phyloP scores from a whole-genome alignment of 2,888 invertebrate genomes.

The Anoplius nigerrimus region DNA sequence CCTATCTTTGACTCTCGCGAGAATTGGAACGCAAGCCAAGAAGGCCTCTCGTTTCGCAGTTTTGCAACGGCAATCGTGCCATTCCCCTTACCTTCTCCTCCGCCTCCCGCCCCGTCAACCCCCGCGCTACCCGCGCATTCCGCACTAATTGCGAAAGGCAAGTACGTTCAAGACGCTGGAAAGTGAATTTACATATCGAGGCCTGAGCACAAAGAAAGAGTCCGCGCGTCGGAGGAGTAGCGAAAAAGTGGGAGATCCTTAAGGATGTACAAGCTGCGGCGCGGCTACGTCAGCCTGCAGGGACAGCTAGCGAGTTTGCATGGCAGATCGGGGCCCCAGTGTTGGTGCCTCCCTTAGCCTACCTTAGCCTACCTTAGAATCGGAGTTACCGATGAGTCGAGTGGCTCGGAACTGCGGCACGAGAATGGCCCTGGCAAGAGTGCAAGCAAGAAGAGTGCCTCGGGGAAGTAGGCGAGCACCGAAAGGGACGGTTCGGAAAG shows the following conservation, averaged over 20 bases:
- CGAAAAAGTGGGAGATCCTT: background rate
- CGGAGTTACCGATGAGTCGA: too few species aligned
- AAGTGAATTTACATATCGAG: conserved; percentile 47
- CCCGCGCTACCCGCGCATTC: conserved; percentile 50
- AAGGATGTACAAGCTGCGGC: conserved; percentile 1
- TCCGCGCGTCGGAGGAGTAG: too few species aligned
- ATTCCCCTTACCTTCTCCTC: background rate
- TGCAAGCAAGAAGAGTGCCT: too few species aligned
- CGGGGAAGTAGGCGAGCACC: too few species aligned
- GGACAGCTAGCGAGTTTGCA: background rate
- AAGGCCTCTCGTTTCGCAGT: conserved; percentile 22
- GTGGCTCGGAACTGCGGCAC: too few species aligned
- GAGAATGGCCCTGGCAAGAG: too few species aligned
- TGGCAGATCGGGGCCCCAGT: too few species aligned
- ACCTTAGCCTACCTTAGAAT: too few species aligned
- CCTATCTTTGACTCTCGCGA: background rate
- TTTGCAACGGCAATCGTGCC: conserved; percentile 34
- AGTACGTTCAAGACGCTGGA: conserved; percentile 37
- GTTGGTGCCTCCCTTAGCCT: too few species aligned
- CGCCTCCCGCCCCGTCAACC: background rate
- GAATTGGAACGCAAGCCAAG: conserved; percentile 16
- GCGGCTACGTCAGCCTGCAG: conserved; percentile 12
- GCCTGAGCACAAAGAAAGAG: too few species aligned
- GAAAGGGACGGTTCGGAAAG: too few species aligned
- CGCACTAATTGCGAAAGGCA: conserved; percentile 62